Base-by-base conservation (phyloP, 2,888 invertebrate species). In the Anagyrus pseudococci region DNA sequence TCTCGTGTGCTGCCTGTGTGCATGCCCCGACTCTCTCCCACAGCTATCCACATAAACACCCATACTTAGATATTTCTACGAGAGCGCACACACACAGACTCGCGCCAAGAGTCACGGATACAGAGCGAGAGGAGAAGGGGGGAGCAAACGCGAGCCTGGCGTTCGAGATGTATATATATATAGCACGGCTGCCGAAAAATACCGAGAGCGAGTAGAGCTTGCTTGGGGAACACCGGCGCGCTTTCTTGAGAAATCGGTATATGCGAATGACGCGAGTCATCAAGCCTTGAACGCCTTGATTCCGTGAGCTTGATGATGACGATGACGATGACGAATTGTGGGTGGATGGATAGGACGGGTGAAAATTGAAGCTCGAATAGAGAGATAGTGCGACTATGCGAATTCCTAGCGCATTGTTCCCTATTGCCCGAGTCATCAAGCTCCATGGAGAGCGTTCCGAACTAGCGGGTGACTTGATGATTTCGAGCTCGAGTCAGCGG, bases 321-420 rank as follows among this genome's bases (percentile, higher is more conserved):
- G 60, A 58, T 52, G 58, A 47, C 55, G 52, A 26, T 33, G 49
- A 52, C 33, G 10, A 25, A 17, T n/a, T 6, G 10, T 19, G 8
- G 46, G 33, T 6, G 46, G 15, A 7, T n/a, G 17, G 43, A 40
- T 25, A 40, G 43, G 23, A n/a, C 48, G 13, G 49, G 17, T 17
- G 20, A 29, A n/a, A 10, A 19, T 13, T 33, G 2, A n/a, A 4
- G 19, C 13, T 17, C 17, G 15, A 2, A 4, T 1, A 15, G 17
- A 19, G 33, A 3, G 4, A 10, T 15, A 20, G 20, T 10, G 4
- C 23, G 46, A 13, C 19, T 19, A 6, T 33, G n/a, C n/a, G n/a
- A n/a, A n/a, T n/a, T n/a, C n/a, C 44, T 23, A 22, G 46, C 61
- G 58, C 47, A 65, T 65, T 65, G 64, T 65, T 54, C 52, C 64